Evolutionary conservation across 37 sponge, comb jelly and placozoan species (phyloP).

Genomic region (Petrosia ficiformis): DNA sequence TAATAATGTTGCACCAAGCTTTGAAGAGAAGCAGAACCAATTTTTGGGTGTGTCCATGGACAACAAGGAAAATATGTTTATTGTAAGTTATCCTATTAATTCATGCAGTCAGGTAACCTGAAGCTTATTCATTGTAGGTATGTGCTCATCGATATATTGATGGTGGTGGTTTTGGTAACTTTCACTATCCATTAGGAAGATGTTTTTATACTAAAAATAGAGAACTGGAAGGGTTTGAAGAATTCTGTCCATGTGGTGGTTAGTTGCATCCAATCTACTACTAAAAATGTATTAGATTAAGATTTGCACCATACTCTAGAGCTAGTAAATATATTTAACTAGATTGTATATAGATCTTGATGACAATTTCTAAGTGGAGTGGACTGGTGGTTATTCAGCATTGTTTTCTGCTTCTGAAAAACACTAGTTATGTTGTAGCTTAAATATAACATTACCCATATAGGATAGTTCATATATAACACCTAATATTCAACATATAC

Average conservation of each 20-base stretch:
- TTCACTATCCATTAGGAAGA: background rate
- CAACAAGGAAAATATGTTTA: slow-evolving; percentile 17
- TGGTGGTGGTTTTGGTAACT: background rate
- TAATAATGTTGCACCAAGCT: background rate
- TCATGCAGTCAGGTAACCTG: no score
- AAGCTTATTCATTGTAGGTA: slow-evolving; percentile 14
- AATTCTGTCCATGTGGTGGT: slow-evolving; percentile 2
- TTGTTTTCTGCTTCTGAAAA: no score
- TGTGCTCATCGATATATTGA: slow-evolving; percentile 52
- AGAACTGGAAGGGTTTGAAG: slow-evolving; percentile 1
- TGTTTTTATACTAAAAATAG: slow-evolving; percentile 15
- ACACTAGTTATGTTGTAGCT: no score
- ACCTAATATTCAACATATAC: background rate
- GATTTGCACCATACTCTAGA: no score
- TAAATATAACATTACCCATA: no score
- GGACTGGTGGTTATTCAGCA: no score
- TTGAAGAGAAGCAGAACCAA: slow-evolving; percentile 8
- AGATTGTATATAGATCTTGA: no score
- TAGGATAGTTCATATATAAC: background rate
- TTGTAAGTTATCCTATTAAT: no score
- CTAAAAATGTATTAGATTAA: no score
- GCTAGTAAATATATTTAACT: no score
- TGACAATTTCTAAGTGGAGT: no score
- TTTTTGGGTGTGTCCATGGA: slow-evolving; percentile 55
- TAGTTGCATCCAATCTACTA: background rate